Percentiles rank a stretch among this genome's conserved stretches.
phyloP scores from a whole-genome alignment of 2,888 invertebrate genomes.

The Cyclophora punctaria region DNA sequence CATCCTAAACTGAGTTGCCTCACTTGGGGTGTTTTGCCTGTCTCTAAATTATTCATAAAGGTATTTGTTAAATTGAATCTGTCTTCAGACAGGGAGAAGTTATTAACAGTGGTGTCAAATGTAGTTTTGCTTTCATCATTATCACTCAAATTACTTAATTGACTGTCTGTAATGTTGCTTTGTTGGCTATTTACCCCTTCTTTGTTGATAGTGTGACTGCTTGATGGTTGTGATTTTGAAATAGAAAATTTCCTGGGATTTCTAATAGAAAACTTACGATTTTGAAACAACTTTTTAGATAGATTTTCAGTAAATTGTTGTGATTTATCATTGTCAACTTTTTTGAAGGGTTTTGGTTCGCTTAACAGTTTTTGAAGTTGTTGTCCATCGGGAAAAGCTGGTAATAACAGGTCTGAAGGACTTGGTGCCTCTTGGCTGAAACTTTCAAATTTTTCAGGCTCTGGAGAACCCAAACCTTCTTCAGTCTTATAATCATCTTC shows the following conservation, averaged over 20 bases:
- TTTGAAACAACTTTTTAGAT: slow-evolving; percentile 81
- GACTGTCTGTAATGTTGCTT: slow-evolving; percentile 9
- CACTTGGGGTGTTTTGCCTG: slow-evolving; percentile 7
- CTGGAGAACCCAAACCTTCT: slow-evolving; percentile 28
- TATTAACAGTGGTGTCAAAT: background rate
- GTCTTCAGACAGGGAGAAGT: no score
- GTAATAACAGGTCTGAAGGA: slow-evolving; percentile 32
- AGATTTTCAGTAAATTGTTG: slow-evolving; percentile 67
- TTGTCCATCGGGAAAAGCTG: slow-evolving; percentile 47
- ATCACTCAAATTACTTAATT: slow-evolving; percentile 4
- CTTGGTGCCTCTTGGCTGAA: slow-evolving; percentile 23
- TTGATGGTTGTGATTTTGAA: slow-evolving; percentile 27
- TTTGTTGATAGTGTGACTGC: slow-evolving; percentile 8
- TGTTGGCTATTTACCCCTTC: slow-evolving; percentile 3
- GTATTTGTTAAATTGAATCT: no score
- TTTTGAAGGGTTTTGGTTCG: slow-evolving; percentile 28
- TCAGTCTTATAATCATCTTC: slow-evolving; percentile 33
- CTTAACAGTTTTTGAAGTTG: slow-evolving; percentile 68
- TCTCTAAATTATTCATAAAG: no score
- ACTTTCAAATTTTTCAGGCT: slow-evolving; percentile 28
- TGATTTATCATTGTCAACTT: slow-evolving; percentile 28
- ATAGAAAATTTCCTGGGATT: slow-evolving; percentile 82
- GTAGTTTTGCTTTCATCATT: slow-evolving; percentile 5
- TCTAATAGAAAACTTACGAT: slow-evolving; percentile 80
- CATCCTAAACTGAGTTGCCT: slow-evolving; percentile 58